Base-by-base conservation (phyloP, 1,140 invertebrate species). In the Acromyrmex heyeri region DNA sequence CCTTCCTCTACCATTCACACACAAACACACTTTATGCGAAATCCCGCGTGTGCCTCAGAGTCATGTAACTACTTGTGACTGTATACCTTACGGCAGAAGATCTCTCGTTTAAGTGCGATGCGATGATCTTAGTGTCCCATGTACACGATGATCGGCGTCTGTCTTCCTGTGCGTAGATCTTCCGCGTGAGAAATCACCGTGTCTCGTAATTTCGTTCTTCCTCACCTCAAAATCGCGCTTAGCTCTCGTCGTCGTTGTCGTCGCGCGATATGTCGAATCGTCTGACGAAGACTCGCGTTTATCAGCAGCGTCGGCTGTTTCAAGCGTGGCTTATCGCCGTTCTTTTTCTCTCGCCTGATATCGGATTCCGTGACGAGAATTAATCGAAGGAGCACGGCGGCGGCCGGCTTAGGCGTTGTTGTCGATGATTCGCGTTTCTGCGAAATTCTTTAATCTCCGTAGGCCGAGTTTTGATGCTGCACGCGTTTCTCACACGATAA, bases 21-120 rank as follows among this genome's bases (percentile, higher is more conserved):
- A 16, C 62, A 44, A 65, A 50, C 24, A n/a, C 64, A 70, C 73
- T 38, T 14, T 50, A 38, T 62, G 16, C 62, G 85, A 89, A 89
- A 89, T 87, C 61, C 88, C 73, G 72, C 59, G 69, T 73, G 77
- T 90, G 88, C 87, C 83, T 55, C 44, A 53, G 79, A 83, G 77
- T 70, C 62, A 55, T 30, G 59, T 24, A 64, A 89, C 65, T 73
- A 83, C 86, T 48, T 57, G 27, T 87, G 64, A 89, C 79, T 61
- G n/a, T 77, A 27, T 90, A 90, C 88, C 88, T 90, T 90, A 83
- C 55, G 73, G 24, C 83, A 86, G 88, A 50, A 78, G 88, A 69
- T 30, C 79, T 75, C 62, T 34, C 79, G 79, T 82, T 86, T 53
- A 53, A 72, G 87, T 30, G 48, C 57, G 69, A 62, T 89, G 87